Conservation (phyloP, 2,797 vertebrate species). For the Bovichtus variegatus region DNA sequence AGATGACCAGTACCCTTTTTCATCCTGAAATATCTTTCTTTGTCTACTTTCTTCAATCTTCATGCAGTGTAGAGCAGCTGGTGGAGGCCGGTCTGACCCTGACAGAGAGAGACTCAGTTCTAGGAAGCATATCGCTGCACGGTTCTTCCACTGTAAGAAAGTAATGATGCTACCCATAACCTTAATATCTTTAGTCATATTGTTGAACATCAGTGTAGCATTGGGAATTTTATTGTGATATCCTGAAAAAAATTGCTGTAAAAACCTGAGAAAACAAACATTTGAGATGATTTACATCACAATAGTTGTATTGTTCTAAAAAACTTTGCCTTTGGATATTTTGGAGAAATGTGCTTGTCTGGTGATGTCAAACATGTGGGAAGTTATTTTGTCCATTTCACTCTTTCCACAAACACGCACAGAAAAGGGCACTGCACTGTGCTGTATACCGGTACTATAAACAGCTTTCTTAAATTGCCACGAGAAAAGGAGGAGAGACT, state of each 20-base stretch:
- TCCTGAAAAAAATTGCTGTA: not conserved
- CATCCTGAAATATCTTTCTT: slow-evolving; percentile 18
- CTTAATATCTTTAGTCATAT: not conserved
- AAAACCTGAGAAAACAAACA: not conserved
- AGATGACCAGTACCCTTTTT: slow-evolving; percentile 26
- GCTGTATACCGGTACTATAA: not conserved
- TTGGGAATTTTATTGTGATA: not conserved
- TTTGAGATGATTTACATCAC: not conserved
- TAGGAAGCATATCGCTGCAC: not conserved
- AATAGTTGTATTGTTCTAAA: not conserved
- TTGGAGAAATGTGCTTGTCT: not conserved
- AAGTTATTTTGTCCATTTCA: not conserved
- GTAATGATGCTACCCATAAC: not conserved
- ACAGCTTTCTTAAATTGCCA: not conserved
- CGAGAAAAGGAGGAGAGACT: not conserved
- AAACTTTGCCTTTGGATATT: not conserved
- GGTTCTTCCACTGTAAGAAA: slow-evolving; percentile 6
- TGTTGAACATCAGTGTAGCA: not conserved
- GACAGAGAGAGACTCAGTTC: slow-evolving; percentile 6
- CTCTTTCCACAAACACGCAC: not conserved
- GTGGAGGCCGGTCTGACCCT: slow-evolving; percentile 6
- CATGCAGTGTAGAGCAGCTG: not conserved
- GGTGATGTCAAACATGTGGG: not conserved
- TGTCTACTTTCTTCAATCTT: slow-evolving; percentile 35
- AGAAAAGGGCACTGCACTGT: not conserved